A percentile compares a stretch with the other conserved stretches of the same genome.
These are phyloP conservation scores for Apoderus coryli DNA, from an alignment of 2,888 invertebrate genomes.

Conservation along the genomic window DNA sequence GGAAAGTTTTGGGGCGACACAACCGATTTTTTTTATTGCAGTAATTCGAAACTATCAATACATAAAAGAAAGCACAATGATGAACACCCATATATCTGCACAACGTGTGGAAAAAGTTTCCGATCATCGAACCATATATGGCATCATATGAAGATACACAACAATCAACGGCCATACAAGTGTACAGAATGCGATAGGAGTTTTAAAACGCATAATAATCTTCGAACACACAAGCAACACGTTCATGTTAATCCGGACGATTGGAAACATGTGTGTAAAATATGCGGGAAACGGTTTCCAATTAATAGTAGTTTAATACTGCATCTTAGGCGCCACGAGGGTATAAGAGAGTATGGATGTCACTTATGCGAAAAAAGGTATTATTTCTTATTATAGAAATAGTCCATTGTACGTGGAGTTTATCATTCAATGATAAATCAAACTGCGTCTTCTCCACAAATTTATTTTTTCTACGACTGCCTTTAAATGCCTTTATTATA, in stretches of 20 bases:
- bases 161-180: slow-evolving; percentile 22
- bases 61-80: slow-evolving; percentile 22
- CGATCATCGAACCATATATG: slow-evolving; percentile 21
- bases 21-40: too few relatives aligned
- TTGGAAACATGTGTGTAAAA: slow-evolving; percentile 22
- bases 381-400: too few relatives aligned
- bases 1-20: too few relatives aligned
- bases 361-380: slow-evolving; percentile 30
- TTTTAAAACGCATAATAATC: slow-evolving; percentile 22
- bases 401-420: too few relatives aligned
- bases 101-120: slow-evolving; percentile 28
- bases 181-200: slow-evolving; percentile 22
- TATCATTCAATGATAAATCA: too few relatives aligned
- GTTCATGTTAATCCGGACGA: slow-evolving; percentile 23
- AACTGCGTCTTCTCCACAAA: too few relatives aligned
- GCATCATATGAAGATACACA: slow-evolving; percentile 23
- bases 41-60: too few relatives aligned
- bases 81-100: slow-evolving; percentile 21
- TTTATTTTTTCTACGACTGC: too few relatives aligned
- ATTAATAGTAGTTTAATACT: slow-evolving; percentile 21
- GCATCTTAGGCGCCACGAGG: slow-evolving; percentile 21
- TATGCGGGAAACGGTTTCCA: slow-evolving; percentile 22
- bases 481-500: too few relatives aligned
- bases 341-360: slow-evolving; percentile 26
- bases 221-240: slow-evolving; percentile 22